Evolutionary conservation across 1,140 invertebrate species (phyloP), one percentile per base, ranked within the genome.

Genomic region (Magallana ariakensis): DNA sequence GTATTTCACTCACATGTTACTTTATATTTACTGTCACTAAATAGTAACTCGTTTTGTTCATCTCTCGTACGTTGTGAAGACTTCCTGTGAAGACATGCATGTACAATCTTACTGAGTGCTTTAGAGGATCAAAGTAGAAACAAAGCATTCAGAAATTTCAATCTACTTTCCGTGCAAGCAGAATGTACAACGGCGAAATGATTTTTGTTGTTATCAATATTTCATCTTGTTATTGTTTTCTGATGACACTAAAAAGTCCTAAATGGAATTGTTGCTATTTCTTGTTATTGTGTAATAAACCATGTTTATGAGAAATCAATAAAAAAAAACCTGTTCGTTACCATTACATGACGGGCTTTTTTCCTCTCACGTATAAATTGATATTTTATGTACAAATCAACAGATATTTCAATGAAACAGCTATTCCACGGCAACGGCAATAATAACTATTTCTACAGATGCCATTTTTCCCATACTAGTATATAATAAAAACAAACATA

Each of bases 241-340:
- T 33, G 58, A 11, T 75, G 66, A 75, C 13, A 75, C 66, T 75
- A 26, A 33, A 33, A 6, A 26, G 22, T 75, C 22, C 19, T 26
- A 33, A 75, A 26, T 33, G 66, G 22, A 75, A 33, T 75, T 75
- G 66, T 75, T 75, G 22, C 22, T 3, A 26, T 75, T 75, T 75
- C 66, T 75, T 75, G 66, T 75, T 75, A 75, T 26, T 75, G 66
- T 75, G 66, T 75, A 75, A 75, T 75, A 75, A 75, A 22, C 66
- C 66, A 13, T 75, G 66, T 75, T 75, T 26, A 75, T 75, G 66
- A 26, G 10, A 75, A 75, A 75, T 75, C 66, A 75, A 75, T 75
- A 75, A 75, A 75, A 75, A 70, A 26, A 75, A 46, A 26, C 33
- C 11, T 75, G 22, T 75, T 75, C 22, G 19, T 75, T 26, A 26